Percentiles rank a stretch among this genome's conserved stretches.
phyloP scores from a whole-genome alignment of 2,113 vertebrate species.

The Lophius piscatorius region DNA sequence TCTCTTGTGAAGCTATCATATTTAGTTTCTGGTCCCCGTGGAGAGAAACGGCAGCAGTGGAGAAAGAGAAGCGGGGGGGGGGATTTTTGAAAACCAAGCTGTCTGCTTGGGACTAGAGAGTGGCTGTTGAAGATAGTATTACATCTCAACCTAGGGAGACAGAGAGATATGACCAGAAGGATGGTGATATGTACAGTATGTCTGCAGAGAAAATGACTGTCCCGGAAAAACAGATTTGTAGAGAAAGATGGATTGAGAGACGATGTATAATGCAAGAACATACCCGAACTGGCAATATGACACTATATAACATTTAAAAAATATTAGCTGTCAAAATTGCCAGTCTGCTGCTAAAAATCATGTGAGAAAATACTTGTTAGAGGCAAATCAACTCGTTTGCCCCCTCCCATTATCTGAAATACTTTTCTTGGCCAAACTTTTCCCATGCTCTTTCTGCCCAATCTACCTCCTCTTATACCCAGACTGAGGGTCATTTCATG shows the following conservation, averaged over 20 bases:
- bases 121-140: constrained; percentile 70
- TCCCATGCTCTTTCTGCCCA: constrained; percentile 60
- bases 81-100: constrained; percentile 62
- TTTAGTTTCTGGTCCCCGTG: constrained; percentile 68
- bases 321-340: no score
- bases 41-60: constrained; percentile 51
- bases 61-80: constrained; percentile 42
- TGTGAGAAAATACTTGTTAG: no score
- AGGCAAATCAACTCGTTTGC: no score
- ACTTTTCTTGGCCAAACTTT: constrained; percentile 12
- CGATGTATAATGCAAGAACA: no score
- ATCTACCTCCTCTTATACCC: constrained; percentile 19
- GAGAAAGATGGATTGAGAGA: no score
- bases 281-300: no score
- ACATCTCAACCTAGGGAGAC: constrained; percentile 66
- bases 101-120: constrained; percentile 64
- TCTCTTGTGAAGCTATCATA: constrained; percentile 69
- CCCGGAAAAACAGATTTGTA: no score
- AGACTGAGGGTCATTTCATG: constrained; percentile 42
- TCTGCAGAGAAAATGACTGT: constrained; percentile 9
- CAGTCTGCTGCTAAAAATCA: no score
- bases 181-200: constrained; percentile 17
- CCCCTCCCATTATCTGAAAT: not conserved
- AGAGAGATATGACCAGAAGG: constrained; percentile 61
- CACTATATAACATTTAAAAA: no score